Evolutionary conservation across 2,888 invertebrate species (phyloP), one percentile per base, ranked within the genome.

Genomic region (Cerceris ruficornis): DNA sequence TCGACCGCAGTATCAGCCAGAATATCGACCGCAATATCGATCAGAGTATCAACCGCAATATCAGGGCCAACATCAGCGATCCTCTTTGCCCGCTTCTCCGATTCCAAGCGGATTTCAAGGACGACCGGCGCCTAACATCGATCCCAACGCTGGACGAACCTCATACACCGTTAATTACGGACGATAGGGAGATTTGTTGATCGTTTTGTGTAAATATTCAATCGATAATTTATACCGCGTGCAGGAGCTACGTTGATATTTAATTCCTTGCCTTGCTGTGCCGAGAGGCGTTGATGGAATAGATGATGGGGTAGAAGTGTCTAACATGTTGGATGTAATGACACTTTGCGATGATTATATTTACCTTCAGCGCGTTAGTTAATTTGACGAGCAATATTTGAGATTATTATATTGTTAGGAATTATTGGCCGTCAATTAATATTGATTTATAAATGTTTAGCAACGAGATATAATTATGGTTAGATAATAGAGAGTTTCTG

Each of bases 81-180:
- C 86, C 15, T 67, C 78, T 68, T 86, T 85, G 64, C 78, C 84
- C 8, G 69, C 70, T 9, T 6, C 72, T n/a, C 62, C 77, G 49
- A 62, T 75, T 28, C 76, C 75, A 46, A 64, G 46, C n/a, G 67
- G 42, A 28, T 39, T 64, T 11, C 85, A 88, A 66, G 95, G 95
- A 15, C 96, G 96, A 91, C 96, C 96, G 0, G 95, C 96, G 0
- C 94, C 95, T 81, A 96, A 96, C 89, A 94, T 96, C 79, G 95
- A 97, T 88, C 94, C 96, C 57, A 94, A 93, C 89, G 94, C 95
- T 75, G 88, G 83, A 8, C 46, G 85, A 41, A 97, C 96, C 15
- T 97, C 97, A 6, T 97, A 97, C 92, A 94, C 95, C 80, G 95
- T 97, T 81, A 95, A 95, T 89, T 97, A 96, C 89, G 95, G 94